Evolutionary conservation across 2,113 vertebrate genomes (phyloP).

Genomic region (Brevimyrus niger): DNA sequence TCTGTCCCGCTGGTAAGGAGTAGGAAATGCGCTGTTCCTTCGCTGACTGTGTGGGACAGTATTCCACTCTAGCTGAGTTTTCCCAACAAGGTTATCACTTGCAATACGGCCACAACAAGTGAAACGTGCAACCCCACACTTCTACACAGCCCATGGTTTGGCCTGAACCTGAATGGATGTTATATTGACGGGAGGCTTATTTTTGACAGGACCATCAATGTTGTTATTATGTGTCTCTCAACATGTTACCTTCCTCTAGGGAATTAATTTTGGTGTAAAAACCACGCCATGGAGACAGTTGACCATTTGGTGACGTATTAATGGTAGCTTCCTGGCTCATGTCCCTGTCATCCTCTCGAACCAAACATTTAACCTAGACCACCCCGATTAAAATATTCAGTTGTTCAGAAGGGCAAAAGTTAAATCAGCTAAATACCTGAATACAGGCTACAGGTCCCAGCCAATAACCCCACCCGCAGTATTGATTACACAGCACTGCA

Average conservation of each 20-base stretch:
- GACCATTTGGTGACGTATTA: not conserved
- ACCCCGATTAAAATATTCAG: not conserved
- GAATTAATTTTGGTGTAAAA: not conserved
- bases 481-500: not conserved
- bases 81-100: slow-evolving; percentile 16
- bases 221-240: not conserved
- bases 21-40: slow-evolving; percentile 1
- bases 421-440: not conserved
- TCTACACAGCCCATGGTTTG: not conserved
- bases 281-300: not conserved
- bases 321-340: not conserved
- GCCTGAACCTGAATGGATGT: not conserved
- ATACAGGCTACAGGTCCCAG: not conserved
- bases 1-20: slow-evolving; percentile 23
- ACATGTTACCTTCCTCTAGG: not conserved
- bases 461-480: not conserved
- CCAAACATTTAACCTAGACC: not conserved
- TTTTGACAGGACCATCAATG: not conserved
- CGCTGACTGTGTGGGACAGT: not conserved
- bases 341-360: not conserved
- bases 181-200: not conserved
- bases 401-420: not conserved
- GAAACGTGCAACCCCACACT: not conserved
- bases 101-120: not conserved
- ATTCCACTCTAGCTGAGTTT: slow-evolving; percentile 14